These are phyloP conservation scores for Theropithecus gelada DNA, from an alignment of 2,113 vertebrate genomes.

Conservation along the genomic window DNA sequence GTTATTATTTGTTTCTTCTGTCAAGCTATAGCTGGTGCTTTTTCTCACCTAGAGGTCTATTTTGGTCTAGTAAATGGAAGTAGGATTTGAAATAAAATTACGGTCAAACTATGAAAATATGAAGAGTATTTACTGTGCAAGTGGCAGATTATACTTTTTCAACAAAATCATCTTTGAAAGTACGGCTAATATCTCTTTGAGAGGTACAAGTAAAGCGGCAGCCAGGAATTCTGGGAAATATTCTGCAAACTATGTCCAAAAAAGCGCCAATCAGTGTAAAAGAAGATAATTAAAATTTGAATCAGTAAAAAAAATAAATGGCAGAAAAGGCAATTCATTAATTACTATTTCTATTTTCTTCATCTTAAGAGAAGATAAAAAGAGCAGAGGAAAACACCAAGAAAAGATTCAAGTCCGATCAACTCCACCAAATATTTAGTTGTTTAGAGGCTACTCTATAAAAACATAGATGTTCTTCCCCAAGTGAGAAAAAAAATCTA, in stretches of 20 bases:
- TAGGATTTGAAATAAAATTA: not conserved
- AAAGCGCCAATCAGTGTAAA: not conserved
- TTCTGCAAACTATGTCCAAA: not conserved
- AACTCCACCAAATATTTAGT: not conserved
- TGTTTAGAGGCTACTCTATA: not conserved
- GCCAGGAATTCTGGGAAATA: not conserved
- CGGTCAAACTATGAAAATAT: not conserved
- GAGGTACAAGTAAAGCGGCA: not conserved
- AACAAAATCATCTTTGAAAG: not conserved
- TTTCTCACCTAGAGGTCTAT: not conserved
- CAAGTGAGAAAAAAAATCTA: not conserved
- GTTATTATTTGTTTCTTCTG: not conserved
- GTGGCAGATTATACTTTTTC: not conserved
- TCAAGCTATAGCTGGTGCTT: not conserved
- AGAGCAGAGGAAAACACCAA: not conserved
- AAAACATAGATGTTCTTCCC: not conserved
- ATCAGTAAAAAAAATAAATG: not conserved
- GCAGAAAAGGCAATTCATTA: not conserved
- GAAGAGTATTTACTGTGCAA: not conserved
- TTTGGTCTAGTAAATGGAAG: not conserved
- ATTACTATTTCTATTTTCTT: slow-evolving; percentile 8
- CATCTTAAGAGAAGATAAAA: not conserved
- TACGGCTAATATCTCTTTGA: not conserved
- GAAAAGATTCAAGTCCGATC: not conserved
- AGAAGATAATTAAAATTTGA: not conserved